Conservation (phyloP, 2,113 vertebrate genomes). For the Sclerurus mexicanus region DNA sequence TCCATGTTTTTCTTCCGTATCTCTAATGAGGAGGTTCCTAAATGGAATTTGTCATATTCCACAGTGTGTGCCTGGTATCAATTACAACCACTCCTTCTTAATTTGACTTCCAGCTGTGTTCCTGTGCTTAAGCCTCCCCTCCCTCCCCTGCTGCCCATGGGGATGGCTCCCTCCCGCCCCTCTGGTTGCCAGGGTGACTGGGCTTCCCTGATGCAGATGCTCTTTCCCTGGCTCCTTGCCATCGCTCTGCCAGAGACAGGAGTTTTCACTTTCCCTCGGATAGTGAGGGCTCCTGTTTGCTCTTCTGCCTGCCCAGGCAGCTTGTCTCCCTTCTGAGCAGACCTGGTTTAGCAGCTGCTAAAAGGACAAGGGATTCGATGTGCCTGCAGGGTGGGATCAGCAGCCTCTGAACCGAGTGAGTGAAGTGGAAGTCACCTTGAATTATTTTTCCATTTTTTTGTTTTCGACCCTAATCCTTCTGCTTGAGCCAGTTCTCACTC, state of each 20-base stretch:
- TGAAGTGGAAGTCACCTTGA: neutral
- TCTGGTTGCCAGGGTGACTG: slow-evolving; percentile 38
- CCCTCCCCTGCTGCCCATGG: neutral
- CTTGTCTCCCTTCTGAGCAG: neutral
- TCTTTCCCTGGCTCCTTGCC: slow-evolving; percentile 2
- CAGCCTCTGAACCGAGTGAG: neutral
- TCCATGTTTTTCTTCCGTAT: neutral
- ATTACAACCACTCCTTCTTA: accelerated
- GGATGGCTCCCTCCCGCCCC: neutral
- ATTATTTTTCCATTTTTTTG: neutral
- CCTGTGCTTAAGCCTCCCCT: neutral
- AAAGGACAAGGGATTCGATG: neutral
- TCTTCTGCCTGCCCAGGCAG: neutral
- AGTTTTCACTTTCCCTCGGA: neutral
- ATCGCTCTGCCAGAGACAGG: neutral
- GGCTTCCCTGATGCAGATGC: slow-evolving; percentile 42
- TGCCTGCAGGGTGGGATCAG: slow-evolving; percentile 3
- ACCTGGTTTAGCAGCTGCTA: neutral
- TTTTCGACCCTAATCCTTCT: neutral
- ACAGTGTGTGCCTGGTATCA: accelerated
- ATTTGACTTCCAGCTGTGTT: neutral
- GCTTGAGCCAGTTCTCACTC: neutral
- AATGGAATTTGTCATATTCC: neutral
- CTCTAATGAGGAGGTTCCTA: neutral
- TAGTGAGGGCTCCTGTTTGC: neutral